A percentile compares a stretch with the other conserved stretches of the same genome.
These are phyloP conservation scores for Drosophila antonietae DNA, from an alignment of 2,888 invertebrate species.

Conservation along the genomic window DNA sequence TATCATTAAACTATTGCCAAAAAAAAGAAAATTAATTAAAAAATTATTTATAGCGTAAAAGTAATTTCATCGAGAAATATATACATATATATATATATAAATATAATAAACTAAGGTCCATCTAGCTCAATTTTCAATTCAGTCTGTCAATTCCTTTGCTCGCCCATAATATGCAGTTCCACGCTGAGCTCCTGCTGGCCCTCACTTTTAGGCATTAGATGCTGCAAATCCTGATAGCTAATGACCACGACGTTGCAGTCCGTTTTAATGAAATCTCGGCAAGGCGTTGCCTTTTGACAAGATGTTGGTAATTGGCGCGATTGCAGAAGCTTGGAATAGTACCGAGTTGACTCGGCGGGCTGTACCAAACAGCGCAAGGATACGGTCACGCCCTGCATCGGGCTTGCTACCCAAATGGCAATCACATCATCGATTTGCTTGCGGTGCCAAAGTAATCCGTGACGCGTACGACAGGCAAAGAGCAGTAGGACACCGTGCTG, in stretches of 20 bases:
- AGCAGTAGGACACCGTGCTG: slow-evolving; percentile 56
- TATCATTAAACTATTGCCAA: slow-evolving; percentile 44
- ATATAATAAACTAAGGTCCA: background rate
- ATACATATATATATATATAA: background rate
- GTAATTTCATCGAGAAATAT: background rate
- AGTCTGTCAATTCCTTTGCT: slow-evolving; percentile 31
- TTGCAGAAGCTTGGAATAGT: slow-evolving; percentile 47
- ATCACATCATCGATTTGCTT: slow-evolving; percentile 46
- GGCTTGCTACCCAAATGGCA: slow-evolving; percentile 54
- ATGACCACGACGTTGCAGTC: slow-evolving; percentile 57
- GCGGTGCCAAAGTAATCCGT: slow-evolving; percentile 57
- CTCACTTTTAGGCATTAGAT: slow-evolving; percentile 21
- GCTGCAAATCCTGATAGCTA: slow-evolving; percentile 48
- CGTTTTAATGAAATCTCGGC: slow-evolving; percentile 62
- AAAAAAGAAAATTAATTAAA: background rate
- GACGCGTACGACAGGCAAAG: slow-evolving; percentile 64
- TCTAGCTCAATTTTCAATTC: background rate
- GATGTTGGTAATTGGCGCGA: slow-evolving; percentile 33
- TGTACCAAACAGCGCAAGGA: slow-evolving; percentile 59
- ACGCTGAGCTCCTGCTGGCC: slow-evolving; percentile 45
- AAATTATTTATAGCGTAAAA: slow-evolving; percentile 40
- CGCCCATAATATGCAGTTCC: slow-evolving; percentile 54
- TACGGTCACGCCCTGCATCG: slow-evolving; percentile 47
- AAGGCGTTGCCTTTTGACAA: slow-evolving; percentile 2
- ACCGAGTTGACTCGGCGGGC: slow-evolving; percentile 30